Evolutionary conservation across 2,888 invertebrate species (phyloP).

Genomic region (Pelosia muscerda): DNA sequence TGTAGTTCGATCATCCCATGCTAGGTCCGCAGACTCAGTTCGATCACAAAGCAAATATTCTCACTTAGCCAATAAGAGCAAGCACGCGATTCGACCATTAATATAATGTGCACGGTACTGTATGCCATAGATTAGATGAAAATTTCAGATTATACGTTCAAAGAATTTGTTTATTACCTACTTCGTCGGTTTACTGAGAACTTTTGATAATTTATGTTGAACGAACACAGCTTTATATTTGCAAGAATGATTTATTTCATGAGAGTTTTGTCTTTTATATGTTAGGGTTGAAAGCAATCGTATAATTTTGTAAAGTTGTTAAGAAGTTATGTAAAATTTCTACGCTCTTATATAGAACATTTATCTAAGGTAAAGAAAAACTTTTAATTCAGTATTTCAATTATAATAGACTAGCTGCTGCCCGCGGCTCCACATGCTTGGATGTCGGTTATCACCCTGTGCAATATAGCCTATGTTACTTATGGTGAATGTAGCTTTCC

Average conservation of each 20-base stretch:
- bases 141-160: constrained; percentile 30
- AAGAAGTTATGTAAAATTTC: neutral
- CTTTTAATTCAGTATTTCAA: neutral
- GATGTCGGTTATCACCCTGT: too few species aligned
- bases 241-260: neutral
- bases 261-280: neutral
- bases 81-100: constrained; percentile 49
- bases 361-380: neutral
- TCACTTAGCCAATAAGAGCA: constrained; percentile 41
- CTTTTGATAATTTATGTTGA: neutral
- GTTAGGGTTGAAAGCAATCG: neutral
- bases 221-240: neutral
- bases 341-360: neutral
- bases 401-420: too few species aligned
- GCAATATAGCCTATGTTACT: too few species aligned
- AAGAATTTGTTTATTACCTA: constrained; percentile 32
- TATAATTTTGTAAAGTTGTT: neutral
- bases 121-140: constrained; percentile 38
- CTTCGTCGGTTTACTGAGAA: constrained; percentile 19
- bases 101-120: constrained; percentile 29
- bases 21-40: constrained; percentile 21
- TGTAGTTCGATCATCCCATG: constrained; percentile 3
- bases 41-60: constrained; percentile 41
- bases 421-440: too few species aligned
- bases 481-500: too few species aligned